Percentiles rank a stretch among this genome's conserved stretches.
Evolutionary conservation across 2,888 invertebrate species (phyloP).

Genomic region (Tupiocoris notatus): DNA sequence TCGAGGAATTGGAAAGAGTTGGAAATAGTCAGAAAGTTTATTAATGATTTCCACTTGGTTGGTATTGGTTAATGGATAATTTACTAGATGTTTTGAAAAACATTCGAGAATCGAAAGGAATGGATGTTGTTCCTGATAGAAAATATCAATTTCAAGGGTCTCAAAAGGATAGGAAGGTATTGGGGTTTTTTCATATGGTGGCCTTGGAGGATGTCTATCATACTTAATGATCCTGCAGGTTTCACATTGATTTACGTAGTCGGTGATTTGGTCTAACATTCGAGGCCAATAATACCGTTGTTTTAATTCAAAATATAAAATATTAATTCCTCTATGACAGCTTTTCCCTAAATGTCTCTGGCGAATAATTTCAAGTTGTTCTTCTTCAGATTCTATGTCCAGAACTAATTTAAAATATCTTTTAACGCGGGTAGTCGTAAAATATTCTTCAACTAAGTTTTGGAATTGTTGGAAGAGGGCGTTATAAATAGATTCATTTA

Average conservation of each 20-base stretch:
- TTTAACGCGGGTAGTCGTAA: neutral
- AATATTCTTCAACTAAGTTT: neutral
- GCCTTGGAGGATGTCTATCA: neutral
- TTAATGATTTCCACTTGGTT: neutral
- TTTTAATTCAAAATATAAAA: neutral
- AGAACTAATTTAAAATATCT: neutral
- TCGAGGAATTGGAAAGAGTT: neutral
- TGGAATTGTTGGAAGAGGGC: neutral
- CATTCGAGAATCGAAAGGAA: too few relatives aligned
- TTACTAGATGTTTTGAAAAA: too few relatives aligned
- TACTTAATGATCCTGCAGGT: neutral
- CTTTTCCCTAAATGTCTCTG: too few relatives aligned
- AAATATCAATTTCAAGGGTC: neutral
- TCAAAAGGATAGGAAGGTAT: neutral
- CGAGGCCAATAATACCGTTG: neutral
- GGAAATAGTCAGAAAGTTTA: too few relatives aligned
- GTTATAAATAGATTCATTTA: neutral
- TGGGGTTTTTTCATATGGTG: neutral
- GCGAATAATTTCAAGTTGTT: too few relatives aligned
- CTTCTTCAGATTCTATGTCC: neutral
- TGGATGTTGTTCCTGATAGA: neutral
- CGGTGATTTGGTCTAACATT: neutral
- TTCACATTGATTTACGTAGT: constrained; percentile 2
- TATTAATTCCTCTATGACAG: too few relatives aligned
- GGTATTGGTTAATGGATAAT: neutral